Percentiles rank a stretch among this genome's conserved stretches.
These are phyloP conservation scores for Sphaerophoria rueppellii DNA, from an alignment of 2,888 invertebrate species.

Conservation along the genomic window DNA sequence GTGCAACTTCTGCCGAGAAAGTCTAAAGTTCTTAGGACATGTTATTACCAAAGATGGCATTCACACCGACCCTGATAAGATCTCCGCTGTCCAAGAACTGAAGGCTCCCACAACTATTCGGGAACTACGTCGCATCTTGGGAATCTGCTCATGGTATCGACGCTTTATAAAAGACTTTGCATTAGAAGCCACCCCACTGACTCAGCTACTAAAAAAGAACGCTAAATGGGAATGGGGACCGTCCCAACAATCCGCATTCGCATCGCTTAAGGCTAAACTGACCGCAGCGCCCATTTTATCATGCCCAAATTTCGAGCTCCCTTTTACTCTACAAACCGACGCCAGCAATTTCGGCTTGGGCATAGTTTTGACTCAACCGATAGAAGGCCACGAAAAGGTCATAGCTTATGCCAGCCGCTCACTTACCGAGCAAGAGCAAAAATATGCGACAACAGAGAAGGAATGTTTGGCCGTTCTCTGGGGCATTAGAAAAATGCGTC, in stretches of 20 bases:
- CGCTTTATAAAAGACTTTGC: not conserved
- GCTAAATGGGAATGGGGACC: not conserved
- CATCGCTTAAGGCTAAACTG: not conserved
- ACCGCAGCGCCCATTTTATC: not conserved
- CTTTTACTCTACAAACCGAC: not conserved
- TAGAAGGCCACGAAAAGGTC: not conserved
- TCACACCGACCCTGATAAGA: not conserved
- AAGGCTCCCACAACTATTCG: not conserved
- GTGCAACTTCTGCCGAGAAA: not conserved
- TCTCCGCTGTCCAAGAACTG: not conserved
- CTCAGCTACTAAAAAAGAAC: not conserved
- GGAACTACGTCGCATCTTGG: not conserved
- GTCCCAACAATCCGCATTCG: not conserved
- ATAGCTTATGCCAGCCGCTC: not conserved
- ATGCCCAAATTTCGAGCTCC: not conserved
- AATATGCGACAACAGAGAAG: not conserved
- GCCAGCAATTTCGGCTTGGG: not conserved
- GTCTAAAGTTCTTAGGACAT: not conserved
- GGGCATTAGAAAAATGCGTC: not conserved
- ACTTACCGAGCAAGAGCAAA: not conserved
- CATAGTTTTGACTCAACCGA: not conserved
- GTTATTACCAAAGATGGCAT: not conserved
- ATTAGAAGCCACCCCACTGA: not conserved
- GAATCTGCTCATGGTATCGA: not conserved
- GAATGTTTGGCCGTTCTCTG: not conserved